Evolutionary conservation across 2,797 vertebrate genomes (phyloP).

Genomic region (Xenopus petersii): DNA sequence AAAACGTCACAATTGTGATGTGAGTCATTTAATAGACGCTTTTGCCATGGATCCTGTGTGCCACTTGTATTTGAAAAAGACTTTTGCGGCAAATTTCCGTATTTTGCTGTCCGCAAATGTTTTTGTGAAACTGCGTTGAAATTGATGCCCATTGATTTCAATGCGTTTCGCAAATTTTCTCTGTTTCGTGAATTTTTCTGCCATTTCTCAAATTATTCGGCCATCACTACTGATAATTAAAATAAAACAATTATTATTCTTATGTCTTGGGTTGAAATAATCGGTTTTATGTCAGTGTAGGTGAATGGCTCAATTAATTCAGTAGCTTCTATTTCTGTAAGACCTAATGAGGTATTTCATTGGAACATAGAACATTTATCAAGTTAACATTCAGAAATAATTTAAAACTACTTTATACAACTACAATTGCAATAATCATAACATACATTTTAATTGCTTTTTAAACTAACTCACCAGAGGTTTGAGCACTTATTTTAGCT

Average conservation of each 20-base stretch:
- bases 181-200: too few relatives aligned
- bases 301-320: slow-evolving; percentile 5
- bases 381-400: not conserved
- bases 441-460: slow-evolving; percentile 6
- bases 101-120: too few relatives aligned
- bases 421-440: slow-evolving; percentile 15
- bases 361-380: not conserved
- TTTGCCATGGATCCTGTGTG: too few relatives aligned
- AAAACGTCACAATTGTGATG: too few relatives aligned
- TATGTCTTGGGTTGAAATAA: not conserved
- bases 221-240: not conserved
- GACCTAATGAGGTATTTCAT: slow-evolving; percentile 20
- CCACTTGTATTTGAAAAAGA: too few relatives aligned
- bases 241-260: not conserved
- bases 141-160: too few relatives aligned
- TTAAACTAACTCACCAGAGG: not conserved
- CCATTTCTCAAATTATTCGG: too few relatives aligned
- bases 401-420: slow-evolving; percentile 6
- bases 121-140: too few relatives aligned
- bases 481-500: not conserved
- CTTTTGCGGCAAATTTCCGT: too few relatives aligned
- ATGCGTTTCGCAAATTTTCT: too few relatives aligned
- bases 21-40: too few relatives aligned
- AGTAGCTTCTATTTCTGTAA: not conserved
- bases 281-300: not conserved